Evolutionary conservation across 1,140 invertebrate genomes (phyloP), one percentile per base, ranked within the genome.

Genomic region (Cyclargus thomasi): DNA sequence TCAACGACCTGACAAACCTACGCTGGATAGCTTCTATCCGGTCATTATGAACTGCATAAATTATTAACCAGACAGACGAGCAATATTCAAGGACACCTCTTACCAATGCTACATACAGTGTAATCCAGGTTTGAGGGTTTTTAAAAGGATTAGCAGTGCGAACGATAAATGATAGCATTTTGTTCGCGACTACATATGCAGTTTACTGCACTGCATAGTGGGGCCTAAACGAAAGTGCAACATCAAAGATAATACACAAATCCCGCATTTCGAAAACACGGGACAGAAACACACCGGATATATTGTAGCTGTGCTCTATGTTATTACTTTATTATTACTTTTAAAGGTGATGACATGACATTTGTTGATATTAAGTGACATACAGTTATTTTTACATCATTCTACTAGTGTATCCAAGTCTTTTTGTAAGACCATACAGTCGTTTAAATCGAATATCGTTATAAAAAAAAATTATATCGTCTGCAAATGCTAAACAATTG

Each of bases 361-460:
- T 71, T 71, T 71, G n/a, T 67, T 62, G 20, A 67, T 55, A 53
- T 68, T 65, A 53, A 64, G 22, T 18, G n/a, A 20, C 21, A 70
- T 21, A 8, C 2, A 18, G 21, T 70, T 70, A 21, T 47, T 53
- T 0, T 36, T 21, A 53, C 63, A 68, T 8, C 64, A 71, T 20
- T 39, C 3, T 14, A 7, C 29, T 7, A 71, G 18, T 47, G 16
- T 62, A n/a, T 71, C 16, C 2, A 71, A 23, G 16, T 68, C 55
- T 0, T 63, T 29, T 22, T 67, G 66, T 16, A 71, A 53, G n/a
- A 20, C 21, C 23, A 36, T 16, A 17, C 55, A 68, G n/a, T 67
- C 62, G 14, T 10, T 63, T 4, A 14, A 10, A 11, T 21, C n/a
- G 18, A 14, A 10, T 3, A 70, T 57, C 10, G n/a, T 17, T 59